These are phyloP conservation scores for Phenacoccus solenopsis DNA, from an alignment of 1,140 invertebrate genomes.

Conservation along the genomic window DNA sequence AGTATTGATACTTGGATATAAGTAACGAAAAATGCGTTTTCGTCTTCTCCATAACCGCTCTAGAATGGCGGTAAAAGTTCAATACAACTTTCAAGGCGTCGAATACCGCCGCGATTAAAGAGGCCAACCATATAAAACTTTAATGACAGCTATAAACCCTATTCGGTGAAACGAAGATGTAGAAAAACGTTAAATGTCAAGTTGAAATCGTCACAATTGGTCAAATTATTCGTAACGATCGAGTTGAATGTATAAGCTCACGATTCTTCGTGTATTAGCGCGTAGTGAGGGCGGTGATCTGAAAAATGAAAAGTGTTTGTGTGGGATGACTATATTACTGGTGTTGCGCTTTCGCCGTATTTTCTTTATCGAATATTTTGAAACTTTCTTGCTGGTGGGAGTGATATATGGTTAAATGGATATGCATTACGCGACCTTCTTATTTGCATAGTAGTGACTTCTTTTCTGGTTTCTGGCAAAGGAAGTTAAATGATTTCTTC, in stretches of 20 bases:
- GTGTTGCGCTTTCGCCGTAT: background rate
- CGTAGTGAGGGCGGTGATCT: no score
- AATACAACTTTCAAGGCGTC: no score
- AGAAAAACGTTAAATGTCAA: background rate
- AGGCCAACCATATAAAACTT: background rate
- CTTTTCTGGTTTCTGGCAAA: background rate
- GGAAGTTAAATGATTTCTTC: background rate
- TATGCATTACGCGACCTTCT: background rate
- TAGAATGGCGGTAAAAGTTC: no score
- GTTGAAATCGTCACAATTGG: background rate
- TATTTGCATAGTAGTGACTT: background rate
- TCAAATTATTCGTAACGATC: background rate
- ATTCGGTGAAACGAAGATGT: background rate
- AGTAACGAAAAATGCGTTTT: no score
- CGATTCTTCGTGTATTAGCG: no score
- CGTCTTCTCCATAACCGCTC: no score
- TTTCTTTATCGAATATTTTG: background rate
- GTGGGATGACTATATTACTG: no score
- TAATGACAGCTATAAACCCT: background rate
- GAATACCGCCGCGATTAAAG: background rate
- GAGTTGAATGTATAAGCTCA: no score
- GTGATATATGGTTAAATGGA: background rate
- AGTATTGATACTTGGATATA: no score
- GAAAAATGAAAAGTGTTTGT: no score
- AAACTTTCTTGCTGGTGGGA: background rate